These are phyloP conservation scores for Platichthys stellatus DNA, from an alignment of 2,113 vertebrate species.

Conservation along the genomic window DNA sequence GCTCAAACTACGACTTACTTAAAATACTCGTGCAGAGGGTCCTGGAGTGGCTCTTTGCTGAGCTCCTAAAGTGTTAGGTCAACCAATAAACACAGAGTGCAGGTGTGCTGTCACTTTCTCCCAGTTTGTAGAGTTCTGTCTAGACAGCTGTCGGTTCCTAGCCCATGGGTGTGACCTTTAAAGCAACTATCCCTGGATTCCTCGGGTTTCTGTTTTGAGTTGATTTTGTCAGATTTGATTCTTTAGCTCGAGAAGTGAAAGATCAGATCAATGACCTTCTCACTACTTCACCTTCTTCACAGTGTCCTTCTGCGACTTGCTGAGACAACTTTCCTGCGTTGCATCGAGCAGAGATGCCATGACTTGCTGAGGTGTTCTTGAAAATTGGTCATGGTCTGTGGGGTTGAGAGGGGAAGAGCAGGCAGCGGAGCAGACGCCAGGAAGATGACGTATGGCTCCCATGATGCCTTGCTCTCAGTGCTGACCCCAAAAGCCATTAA, in stretches of 20 bases:
- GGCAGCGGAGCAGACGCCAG: conserved; percentile 65
- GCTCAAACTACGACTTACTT: conserved; percentile 48
- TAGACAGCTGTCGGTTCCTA: conserved; percentile 35
- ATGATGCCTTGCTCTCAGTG: conserved; percentile 59
- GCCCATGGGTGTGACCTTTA: conserved; percentile 58
- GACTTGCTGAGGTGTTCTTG: conserved; percentile 22
- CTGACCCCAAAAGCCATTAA: conserved; percentile 72
- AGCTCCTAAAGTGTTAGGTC: conserved; percentile 23
- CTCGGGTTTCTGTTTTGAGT: conserved; percentile 38
- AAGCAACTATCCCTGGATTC: conserved; percentile 22
- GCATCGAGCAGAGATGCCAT: background rate
- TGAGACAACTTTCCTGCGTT: background rate
- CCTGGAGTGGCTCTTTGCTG: conserved; percentile 7
- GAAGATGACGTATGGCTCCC: conserved; percentile 72
- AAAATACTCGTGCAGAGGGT: conserved; percentile 14
- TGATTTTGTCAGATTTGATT: conserved; percentile 54
- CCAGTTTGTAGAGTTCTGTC: conserved; percentile 27
- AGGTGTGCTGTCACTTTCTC: conserved; percentile 49
- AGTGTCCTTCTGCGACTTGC: background rate
- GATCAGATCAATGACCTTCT: conserved; percentile 47
- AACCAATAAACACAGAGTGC: conserved; percentile 17
- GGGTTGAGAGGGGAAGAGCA: conserved; percentile 71
- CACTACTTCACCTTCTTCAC: conserved; percentile 2
- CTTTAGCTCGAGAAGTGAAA: conserved; percentile 26
- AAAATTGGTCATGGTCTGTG: conserved; percentile 33